phyloP scores from a whole-genome alignment of 2,113 vertebrate genomes.

The Girardinichthys multiradiatus region DNA sequence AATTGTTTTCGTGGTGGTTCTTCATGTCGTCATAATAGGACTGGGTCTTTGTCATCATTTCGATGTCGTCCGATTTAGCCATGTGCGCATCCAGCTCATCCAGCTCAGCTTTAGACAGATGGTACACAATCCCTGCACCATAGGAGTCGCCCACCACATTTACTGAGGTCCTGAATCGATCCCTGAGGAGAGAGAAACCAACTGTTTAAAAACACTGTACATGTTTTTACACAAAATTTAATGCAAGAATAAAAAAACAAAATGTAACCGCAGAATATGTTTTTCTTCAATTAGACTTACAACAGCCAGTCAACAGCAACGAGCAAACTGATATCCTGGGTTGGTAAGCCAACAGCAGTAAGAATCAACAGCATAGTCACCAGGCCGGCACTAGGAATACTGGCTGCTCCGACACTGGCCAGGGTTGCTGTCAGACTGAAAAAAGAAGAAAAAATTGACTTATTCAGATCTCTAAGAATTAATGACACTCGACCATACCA shows the following conservation, averaged over 20 bases:
- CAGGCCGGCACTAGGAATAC: constrained; percentile 96
- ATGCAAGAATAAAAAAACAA: background rate
- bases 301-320: constrained; percentile 98
- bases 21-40: constrained; percentile 96
- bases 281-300: constrained; percentile 82
- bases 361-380: constrained; percentile 99
- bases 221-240: background rate
- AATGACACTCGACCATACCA: background rate
- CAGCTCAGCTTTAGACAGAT: constrained; percentile 94
- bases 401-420: constrained; percentile 96
- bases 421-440: constrained; percentile 94
- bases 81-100: constrained; percentile 89
- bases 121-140: constrained; percentile 97
- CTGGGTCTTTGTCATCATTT: constrained; percentile 96
- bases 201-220: background rate
- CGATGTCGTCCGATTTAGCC: constrained; percentile 90
- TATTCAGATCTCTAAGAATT: constrained; percentile 1
- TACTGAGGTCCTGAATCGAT: constrained; percentile 97
- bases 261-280: background rate
- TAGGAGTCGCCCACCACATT: constrained; percentile 98
- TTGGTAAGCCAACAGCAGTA: constrained; percentile 95
- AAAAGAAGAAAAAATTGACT: constrained; percentile 20
- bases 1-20: constrained; percentile 98
- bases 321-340: constrained; percentile 97
- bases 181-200: constrained; percentile 75